Evolutionary conservation across 2,888 invertebrate genomes (phyloP).

Genomic region (Catocala fraxini): DNA sequence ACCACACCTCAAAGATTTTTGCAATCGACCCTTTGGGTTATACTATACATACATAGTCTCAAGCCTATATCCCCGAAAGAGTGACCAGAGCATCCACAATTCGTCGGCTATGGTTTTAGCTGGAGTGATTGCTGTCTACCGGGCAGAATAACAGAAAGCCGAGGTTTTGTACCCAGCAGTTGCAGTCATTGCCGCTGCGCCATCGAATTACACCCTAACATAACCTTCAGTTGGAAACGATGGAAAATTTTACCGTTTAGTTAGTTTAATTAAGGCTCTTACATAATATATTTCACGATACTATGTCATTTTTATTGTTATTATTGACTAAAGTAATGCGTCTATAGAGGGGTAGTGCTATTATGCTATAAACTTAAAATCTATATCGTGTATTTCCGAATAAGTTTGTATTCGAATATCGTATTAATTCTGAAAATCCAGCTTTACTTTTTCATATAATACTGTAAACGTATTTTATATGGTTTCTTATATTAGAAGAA

Average conservation of each 20-base stretch:
- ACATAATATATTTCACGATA: conserved; percentile 50
- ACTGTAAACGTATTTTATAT: too few species aligned
- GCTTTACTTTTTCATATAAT: too few species aligned
- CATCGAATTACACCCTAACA: conserved; percentile 21
- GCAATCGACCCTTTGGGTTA: conserved; percentile 54
- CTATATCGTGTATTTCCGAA: not conserved
- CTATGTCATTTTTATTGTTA: conserved; percentile 57
- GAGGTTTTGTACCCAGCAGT: too few species aligned
- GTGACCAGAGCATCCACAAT: too few species aligned
- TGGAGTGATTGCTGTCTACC: too few species aligned
- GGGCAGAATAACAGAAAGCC: too few species aligned
- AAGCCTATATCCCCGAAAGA: too few species aligned
- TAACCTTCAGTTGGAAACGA: conserved; percentile 55
- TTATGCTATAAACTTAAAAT: conserved; percentile 4
- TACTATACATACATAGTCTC: conserved; percentile 5
- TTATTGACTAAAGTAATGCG: conserved; percentile 51
- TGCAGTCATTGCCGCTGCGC: too few species aligned
- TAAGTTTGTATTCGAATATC: too few species aligned
- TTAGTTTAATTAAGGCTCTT: conserved; percentile 39
- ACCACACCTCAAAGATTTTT: conserved; percentile 42
- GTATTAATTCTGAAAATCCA: too few species aligned
- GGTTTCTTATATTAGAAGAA: too few species aligned
- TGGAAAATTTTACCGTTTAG: conserved; percentile 67
- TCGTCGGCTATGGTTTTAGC: too few species aligned
- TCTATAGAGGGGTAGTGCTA: conserved; percentile 5